A percentile compares a stretch with the other conserved stretches of the same genome.
These are phyloP conservation scores for Digitonthophagus gazella DNA, from an alignment of 2,888 invertebrate species.

Conservation along the genomic window DNA sequence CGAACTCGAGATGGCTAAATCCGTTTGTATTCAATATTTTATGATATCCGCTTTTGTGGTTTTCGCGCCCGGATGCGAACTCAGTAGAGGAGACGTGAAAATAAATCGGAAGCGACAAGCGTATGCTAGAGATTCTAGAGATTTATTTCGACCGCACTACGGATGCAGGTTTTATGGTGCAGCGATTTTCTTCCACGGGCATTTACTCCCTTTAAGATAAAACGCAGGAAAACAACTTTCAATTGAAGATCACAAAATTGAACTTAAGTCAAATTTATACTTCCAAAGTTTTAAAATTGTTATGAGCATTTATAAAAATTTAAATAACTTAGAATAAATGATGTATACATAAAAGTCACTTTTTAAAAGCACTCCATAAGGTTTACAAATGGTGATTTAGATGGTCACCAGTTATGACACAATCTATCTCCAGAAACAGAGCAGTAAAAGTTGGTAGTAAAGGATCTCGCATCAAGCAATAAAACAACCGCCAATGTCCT, in stretches of 20 bases:
- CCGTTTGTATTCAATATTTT: neutral
- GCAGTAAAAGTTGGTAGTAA: neutral
- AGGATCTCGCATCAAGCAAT: neutral
- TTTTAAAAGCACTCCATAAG: neutral
- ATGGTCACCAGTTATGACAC: neutral
- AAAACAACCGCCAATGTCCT: neutral
- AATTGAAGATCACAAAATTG: too few species aligned
- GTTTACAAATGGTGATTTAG: neutral
- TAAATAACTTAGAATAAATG: neutral
- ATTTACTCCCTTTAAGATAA: neutral
- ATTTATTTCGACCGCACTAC: neutral
- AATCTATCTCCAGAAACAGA: neutral
- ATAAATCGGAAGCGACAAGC: neutral
- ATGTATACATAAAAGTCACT: neutral
- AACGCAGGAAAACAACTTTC: too few species aligned
- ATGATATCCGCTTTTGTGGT: neutral
- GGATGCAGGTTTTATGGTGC: neutral
- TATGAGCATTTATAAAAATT: neutral
- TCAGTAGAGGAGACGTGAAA: neutral
- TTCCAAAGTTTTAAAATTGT: too few species aligned
- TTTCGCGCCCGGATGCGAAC: neutral
- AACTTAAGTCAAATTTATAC: too few species aligned
- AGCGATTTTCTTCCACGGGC: neutral
- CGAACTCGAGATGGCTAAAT: neutral
- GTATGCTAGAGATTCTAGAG: neutral